These are phyloP conservation scores for Caenorhabditis sulstoni DNA, from an alignment of 2,888 invertebrate species.

Conservation along the genomic window DNA sequence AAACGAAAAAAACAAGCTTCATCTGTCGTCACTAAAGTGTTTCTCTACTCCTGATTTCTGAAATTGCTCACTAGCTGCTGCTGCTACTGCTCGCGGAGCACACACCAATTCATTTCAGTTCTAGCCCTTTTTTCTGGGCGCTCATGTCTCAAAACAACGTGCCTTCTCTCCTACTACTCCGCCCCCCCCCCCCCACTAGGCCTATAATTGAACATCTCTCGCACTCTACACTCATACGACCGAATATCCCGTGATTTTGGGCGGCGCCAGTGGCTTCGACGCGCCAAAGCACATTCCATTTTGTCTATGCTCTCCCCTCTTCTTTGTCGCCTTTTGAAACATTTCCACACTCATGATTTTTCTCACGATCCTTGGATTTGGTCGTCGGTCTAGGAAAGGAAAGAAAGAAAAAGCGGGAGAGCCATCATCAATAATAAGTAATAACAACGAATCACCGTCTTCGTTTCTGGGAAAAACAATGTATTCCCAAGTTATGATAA, in stretches of 20 bases:
- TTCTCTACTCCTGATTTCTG: conserved; percentile 13
- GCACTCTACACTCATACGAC: no score
- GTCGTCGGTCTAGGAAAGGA: neutral
- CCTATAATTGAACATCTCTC: conserved; percentile 46
- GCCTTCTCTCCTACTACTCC: neutral
- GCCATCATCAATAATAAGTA: no score
- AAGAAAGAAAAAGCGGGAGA: no score
- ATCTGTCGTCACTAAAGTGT: neutral
- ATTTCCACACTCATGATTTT: neutral
- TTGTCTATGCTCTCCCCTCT: no score
- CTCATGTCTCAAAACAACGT: conserved; percentile 25
- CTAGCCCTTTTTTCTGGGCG: neutral
- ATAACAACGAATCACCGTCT: no score
- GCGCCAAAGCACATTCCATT: no score
- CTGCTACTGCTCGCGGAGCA: neutral
- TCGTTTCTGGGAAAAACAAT: no score
- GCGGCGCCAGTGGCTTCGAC: no score
- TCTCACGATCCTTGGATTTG: neutral
- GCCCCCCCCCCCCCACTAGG: neutral
- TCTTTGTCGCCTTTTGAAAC: no score
- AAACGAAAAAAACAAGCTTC: neutral
- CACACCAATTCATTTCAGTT: conserved; percentile 1
- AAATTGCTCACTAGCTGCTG: neutral
- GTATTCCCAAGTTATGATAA: no score
- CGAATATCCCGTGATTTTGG: no score